Conservation (phyloP, 2,113 vertebrate species). For the Pluvianellus socialis region DNA sequence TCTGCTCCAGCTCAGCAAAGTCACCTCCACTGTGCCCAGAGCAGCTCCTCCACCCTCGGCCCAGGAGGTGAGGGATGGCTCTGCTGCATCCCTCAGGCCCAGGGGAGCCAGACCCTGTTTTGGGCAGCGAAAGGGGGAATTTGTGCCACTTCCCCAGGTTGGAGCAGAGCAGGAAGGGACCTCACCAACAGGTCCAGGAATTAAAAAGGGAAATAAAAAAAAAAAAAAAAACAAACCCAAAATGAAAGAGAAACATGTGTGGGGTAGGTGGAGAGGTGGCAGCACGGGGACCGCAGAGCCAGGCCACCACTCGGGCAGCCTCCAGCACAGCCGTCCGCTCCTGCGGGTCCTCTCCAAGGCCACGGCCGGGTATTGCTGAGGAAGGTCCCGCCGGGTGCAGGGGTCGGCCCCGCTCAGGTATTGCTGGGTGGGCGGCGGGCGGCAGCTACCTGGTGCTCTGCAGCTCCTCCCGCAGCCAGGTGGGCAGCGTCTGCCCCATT, state of each 20-base stretch:
- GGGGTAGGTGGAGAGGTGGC: background rate
- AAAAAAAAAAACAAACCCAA: background rate
- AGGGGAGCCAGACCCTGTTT: background rate
- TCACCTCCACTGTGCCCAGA: background rate
- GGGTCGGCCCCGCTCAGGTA: background rate
- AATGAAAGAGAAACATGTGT: background rate
- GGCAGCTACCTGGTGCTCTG: slow-evolving; percentile 92
- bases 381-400: background rate
- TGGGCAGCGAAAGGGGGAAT: slow-evolving; percentile 2
- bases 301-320: background rate
- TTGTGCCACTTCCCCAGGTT: background rate
- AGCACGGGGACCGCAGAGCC: background rate
- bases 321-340: background rate
- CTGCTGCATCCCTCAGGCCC: background rate
- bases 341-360: background rate
- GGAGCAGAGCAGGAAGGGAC: background rate
- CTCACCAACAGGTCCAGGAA: background rate
- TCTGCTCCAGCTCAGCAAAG: background rate
- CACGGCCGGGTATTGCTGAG: slow-evolving; percentile 63
- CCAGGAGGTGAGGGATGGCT: background rate
- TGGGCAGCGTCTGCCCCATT: slow-evolving; percentile 92
- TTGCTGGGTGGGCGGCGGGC: slow-evolving; percentile 30
- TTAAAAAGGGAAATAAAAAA: background rate
- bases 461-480: slow-evolving; percentile 94
- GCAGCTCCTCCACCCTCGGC: background rate